Percentiles rank a stretch among this genome's conserved stretches.
Evolutionary conservation across 2,888 invertebrate genomes (phyloP).

Genomic region (Tenthredo distinguenda): DNA sequence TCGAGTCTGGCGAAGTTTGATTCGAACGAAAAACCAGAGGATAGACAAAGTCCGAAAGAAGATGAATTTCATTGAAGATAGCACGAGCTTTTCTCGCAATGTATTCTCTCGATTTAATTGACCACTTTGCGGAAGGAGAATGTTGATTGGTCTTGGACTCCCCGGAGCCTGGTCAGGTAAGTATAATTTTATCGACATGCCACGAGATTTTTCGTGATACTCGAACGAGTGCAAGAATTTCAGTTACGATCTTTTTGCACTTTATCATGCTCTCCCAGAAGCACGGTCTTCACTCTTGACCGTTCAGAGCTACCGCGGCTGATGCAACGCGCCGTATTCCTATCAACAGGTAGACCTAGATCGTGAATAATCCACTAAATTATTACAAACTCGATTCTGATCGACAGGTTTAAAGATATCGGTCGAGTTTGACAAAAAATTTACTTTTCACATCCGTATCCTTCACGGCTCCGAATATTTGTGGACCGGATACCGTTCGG

Average conservation of each 20-base stretch:
- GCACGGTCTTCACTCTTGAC: slow-evolving; percentile 3
- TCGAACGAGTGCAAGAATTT: slow-evolving; percentile 39
- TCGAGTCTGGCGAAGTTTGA: not conserved
- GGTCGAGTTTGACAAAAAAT: not conserved
- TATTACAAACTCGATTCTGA: slow-evolving; percentile 1
- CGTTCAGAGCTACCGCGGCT: not conserved
- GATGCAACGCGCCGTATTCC: slow-evolving; percentile 6
- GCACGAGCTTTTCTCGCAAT: slow-evolving; percentile 22
- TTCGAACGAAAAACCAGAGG: not conserved
- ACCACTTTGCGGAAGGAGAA: slow-evolving; percentile 43
- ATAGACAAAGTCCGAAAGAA: not conserved
- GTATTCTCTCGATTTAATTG: slow-evolving; percentile 46
- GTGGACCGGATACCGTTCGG: not conserved
- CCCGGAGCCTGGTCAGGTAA: slow-evolving; percentile 17
- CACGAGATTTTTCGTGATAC: slow-evolving; percentile 41
- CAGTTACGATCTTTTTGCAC: slow-evolving; percentile 29
- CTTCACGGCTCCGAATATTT: not conserved
- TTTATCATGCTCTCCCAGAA: slow-evolving; percentile 33
- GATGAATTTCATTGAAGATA: slow-evolving; percentile 43
- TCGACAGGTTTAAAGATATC: slow-evolving; percentile 8
- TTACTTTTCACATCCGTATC: not conserved
- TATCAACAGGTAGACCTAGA: not conserved
- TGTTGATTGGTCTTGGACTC: slow-evolving; percentile 49
- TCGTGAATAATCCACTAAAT: not conserved
- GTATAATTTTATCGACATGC: slow-evolving; percentile 50